A percentile compares a stretch with the other conserved stretches of the same genome.
Evolutionary conservation across 1,140 invertebrate species (phyloP).

Genomic region (Drosophila watanabei): DNA sequence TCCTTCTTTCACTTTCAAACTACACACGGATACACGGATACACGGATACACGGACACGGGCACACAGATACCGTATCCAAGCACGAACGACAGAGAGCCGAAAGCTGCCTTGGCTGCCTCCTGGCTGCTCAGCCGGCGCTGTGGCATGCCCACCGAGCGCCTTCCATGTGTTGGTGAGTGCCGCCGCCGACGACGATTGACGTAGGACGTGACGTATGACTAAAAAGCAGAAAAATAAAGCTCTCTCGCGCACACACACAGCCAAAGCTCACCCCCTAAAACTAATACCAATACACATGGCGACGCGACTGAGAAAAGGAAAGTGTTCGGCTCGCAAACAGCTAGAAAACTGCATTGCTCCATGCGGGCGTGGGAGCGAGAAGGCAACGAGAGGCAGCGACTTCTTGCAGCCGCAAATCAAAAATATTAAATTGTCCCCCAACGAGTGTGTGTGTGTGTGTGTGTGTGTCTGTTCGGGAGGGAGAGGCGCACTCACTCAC

Average conservation of each 20-base stretch:
- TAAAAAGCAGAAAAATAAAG: slow-evolving; percentile 54
- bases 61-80: slow-evolving; percentile 19
- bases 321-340: slow-evolving; percentile 57
- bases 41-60: slow-evolving; percentile 24
- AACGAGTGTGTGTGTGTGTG: slow-evolving; percentile 3
- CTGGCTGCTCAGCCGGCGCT: slow-evolving; percentile 28
- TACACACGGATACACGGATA: slow-evolving; percentile 40
- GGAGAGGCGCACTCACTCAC: slow-evolving; percentile 16
- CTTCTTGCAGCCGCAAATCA: slow-evolving; percentile 54
- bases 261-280: slow-evolving; percentile 17
- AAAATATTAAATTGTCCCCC: slow-evolving; percentile 26
- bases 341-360: slow-evolving; percentile 60
- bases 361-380: slow-evolving; percentile 31
- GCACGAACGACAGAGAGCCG: slow-evolving; percentile 49
- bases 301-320: slow-evolving; percentile 33
- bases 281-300: slow-evolving; percentile 5
- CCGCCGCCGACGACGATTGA: slow-evolving; percentile 58
- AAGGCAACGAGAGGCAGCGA: slow-evolving; percentile 12
- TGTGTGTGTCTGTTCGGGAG: slow-evolving; percentile 21
- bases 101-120: slow-evolving; percentile 34
- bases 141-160: slow-evolving; percentile 12
- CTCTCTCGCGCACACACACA: slow-evolving; percentile 34
- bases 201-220: slow-evolving; percentile 75
- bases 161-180: slow-evolving; percentile 50
- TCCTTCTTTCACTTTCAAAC: slow-evolving; percentile 81